phyloP scores from a whole-genome alignment of 2,113 vertebrate genomes.

The Bagarius yarrelli region DNA sequence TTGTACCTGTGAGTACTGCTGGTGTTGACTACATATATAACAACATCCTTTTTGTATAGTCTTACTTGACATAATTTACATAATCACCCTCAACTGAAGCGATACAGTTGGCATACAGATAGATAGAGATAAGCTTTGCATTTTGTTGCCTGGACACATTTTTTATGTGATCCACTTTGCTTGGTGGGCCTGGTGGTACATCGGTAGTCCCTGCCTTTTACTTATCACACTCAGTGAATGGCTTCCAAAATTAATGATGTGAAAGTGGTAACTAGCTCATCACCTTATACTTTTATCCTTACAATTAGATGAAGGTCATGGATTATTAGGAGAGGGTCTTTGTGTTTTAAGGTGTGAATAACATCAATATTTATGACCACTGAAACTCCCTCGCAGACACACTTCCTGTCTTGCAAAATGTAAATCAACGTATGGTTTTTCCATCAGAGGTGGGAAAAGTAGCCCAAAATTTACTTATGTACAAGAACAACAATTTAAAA shows the following conservation, averaged over 20 bases:
- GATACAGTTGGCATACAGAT: constrained; percentile 14
- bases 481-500: too few relatives aligned
- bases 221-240: background rate
- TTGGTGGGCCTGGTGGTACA: constrained; percentile 20
- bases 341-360: too few relatives aligned
- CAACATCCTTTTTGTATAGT: background rate
- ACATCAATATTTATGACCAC: too few relatives aligned
- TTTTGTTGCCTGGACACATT: constrained; percentile 11
- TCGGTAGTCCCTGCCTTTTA: constrained; percentile 28
- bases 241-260: constrained; percentile 32
- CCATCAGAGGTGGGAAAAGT: too few relatives aligned
- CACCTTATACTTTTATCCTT: too few relatives aligned
- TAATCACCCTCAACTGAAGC: constrained; percentile 36
- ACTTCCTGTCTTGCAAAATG: too few relatives aligned
- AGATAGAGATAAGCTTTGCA: background rate
- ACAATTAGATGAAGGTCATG: too few relatives aligned
- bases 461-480: too few relatives aligned
- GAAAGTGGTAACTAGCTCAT: background rate
- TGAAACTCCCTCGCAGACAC: too few relatives aligned
- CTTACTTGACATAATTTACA: constrained; percentile 30
- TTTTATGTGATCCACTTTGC: constrained; percentile 31
- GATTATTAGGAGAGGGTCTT: too few relatives aligned
- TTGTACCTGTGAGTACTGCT: background rate
- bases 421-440: too few relatives aligned
- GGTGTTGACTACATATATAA: background rate